phyloP scores from a whole-genome alignment of 2,888 invertebrate genomes.

The Ariolimax columbianus region DNA sequence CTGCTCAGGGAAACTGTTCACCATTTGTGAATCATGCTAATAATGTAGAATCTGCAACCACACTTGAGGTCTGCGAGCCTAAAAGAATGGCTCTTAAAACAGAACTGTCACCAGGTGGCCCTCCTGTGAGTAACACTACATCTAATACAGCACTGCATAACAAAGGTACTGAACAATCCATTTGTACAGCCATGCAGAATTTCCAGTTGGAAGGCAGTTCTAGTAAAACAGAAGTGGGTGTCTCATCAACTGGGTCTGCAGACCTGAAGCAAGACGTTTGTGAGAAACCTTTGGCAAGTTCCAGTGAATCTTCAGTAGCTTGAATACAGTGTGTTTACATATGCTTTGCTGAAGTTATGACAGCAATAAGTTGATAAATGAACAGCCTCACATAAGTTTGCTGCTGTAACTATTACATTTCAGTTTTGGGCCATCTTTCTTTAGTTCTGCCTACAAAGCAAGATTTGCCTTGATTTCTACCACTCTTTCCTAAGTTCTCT shows the following conservation, averaged over 20 bases:
- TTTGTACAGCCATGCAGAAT: conserved; percentile 10
- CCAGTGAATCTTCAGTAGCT: not conserved
- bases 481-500: too few relatives aligned
- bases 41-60: not conserved
- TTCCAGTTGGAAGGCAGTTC: not conserved
- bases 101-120: conserved; percentile 25
- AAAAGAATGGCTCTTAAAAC: conserved; percentile 9
- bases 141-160: not conserved
- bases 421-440: too few relatives aligned
- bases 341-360: not conserved
- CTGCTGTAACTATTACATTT: too few relatives aligned
- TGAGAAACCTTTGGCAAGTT: not conserved
- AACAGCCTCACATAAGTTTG: not conserved
- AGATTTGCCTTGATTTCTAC: too few relatives aligned
- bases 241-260: not conserved
- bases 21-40: not conserved
- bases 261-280: conserved; percentile 17
- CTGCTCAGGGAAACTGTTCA: not conserved
- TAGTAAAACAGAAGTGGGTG: not conserved
- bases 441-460: too few relatives aligned
- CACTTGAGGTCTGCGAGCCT: not conserved
- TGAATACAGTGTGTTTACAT: not conserved
- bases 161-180: not conserved
- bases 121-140: conserved; percentile 19
- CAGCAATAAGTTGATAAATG: not conserved